phyloP scores from a whole-genome alignment of 2,888 invertebrate genomes.

The Stomorhina lunata region DNA sequence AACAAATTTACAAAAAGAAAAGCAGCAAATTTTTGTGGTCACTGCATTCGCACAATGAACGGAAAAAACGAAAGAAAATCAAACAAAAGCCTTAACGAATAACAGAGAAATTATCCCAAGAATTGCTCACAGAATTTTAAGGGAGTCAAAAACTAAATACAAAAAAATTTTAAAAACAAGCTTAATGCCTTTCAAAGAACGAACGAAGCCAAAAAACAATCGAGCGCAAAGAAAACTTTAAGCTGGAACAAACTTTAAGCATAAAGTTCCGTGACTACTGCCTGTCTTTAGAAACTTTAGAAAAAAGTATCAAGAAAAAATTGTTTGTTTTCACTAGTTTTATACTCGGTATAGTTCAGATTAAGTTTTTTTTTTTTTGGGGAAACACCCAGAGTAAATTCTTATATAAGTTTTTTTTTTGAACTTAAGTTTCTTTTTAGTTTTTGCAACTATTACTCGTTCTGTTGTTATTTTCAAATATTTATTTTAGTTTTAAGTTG shows the following conservation, averaged over 20 bases:
- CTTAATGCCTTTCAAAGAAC: constrained; percentile 10
- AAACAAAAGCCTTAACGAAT: neutral
- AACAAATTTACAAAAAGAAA: too few relatives aligned
- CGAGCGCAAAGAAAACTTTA: neutral
- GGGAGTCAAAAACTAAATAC: neutral
- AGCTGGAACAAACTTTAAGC: too few relatives aligned
- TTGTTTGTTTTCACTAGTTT: too few relatives aligned
- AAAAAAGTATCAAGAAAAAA: too few relatives aligned
- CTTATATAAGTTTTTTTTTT: too few relatives aligned
- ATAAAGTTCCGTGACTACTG: constrained; percentile 30
- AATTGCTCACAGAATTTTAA: constrained; percentile 11
- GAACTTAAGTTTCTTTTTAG: neutral
- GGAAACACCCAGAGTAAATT: too few relatives aligned
- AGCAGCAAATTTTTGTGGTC: too few relatives aligned
- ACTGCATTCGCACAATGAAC: too few relatives aligned
- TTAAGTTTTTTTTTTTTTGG: too few relatives aligned
- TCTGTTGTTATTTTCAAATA: constrained; percentile 36
- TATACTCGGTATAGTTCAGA: too few relatives aligned
- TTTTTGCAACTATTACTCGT: neutral
- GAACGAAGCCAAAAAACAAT: neutral
- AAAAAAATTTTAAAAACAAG: too few relatives aligned
- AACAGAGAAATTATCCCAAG: constrained; percentile 28
- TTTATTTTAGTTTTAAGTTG: constrained; percentile 37
- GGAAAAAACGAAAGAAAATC: neutral
- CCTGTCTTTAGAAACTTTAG: too few relatives aligned